A percentile compares a stretch with the other conserved stretches of the same genome.
These are phyloP conservation scores for Tricholauxania praeusta DNA, from an alignment of 2,888 invertebrate genomes.

Conservation along the genomic window DNA sequence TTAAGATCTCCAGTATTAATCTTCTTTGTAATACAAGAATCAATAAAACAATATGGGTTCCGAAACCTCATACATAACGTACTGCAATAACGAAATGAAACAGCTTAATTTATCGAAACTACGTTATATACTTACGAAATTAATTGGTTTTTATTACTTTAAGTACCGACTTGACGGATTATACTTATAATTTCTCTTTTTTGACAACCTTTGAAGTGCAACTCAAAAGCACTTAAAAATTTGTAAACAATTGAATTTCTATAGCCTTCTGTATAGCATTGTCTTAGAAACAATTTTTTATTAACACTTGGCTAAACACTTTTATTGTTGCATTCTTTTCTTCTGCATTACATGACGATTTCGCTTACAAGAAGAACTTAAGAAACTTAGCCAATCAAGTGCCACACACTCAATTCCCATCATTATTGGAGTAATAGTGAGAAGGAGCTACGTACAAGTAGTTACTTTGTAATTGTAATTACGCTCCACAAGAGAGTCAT, in stretches of 20 bases:
- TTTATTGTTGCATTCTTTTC: neutral
- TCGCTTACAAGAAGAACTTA: neutral
- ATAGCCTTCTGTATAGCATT: neutral
- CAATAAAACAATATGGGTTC: too few species aligned
- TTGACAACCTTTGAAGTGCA: too few species aligned
- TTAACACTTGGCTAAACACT: conserved; percentile 26
- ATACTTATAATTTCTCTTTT: too few species aligned
- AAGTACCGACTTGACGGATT: too few species aligned
- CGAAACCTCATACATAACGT: too few species aligned
- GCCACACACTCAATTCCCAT: neutral
- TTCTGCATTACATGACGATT: neutral
- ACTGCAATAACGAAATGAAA: too few species aligned
- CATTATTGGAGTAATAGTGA: conserved; percentile 16
- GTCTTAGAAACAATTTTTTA: conserved; percentile 20
- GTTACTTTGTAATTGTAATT: conserved; percentile 27
- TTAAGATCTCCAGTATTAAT: too few species aligned
- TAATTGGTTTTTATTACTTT: too few species aligned
- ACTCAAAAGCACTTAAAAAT: neutral
- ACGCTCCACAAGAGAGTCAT: conserved; percentile 14
- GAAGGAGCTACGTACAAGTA: neutral
- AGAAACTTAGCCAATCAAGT: neutral
- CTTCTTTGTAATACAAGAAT: too few species aligned
- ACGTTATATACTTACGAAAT: too few species aligned
- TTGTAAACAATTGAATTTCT: conserved; percentile 7
- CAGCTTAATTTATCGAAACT: too few species aligned